Evolutionary conservation across 2,797 vertebrate species (phyloP).

Genomic region (Peromyscus nudipes): DNA sequence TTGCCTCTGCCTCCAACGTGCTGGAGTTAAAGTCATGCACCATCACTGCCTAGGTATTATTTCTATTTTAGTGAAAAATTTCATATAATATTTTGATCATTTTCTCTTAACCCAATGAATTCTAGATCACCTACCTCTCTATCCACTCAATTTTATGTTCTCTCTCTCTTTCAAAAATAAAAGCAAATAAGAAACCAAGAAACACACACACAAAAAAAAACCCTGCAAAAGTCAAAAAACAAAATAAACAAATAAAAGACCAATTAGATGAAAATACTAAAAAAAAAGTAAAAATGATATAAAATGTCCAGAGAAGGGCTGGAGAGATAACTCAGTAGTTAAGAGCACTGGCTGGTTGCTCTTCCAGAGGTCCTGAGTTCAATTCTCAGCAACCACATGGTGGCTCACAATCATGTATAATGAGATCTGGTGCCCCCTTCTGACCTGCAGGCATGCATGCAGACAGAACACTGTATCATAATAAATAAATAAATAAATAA

Average conservation of each 20-base stretch:
- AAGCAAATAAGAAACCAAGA: not conserved
- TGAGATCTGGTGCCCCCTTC: too few relatives aligned
- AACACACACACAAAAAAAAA: not conserved
- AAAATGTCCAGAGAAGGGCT: not conserved
- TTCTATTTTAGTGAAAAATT: not conserved
- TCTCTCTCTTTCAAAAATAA: not conserved
- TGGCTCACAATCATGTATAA: too few relatives aligned
- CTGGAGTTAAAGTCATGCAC: not conserved
- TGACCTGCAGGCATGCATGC: too few relatives aligned
- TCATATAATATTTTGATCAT: not conserved
- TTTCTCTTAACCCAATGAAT: not conserved
- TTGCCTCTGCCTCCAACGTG: not conserved
- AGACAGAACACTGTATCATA: too few relatives aligned
- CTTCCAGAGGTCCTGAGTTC: too few relatives aligned
- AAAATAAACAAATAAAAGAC: not conserved
- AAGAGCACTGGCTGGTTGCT: too few relatives aligned
- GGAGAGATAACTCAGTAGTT: too few relatives aligned
- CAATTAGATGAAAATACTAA: not conserved
- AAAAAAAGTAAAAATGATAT: not conserved
- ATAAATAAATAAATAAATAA: too few relatives aligned
- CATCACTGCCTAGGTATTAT: not conserved
- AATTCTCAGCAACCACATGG: too few relatives aligned
- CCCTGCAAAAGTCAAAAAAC: not conserved
- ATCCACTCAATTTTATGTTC: not conserved
- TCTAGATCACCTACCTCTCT: not conserved